Base-by-base conservation (phyloP, 2,888 invertebrate species). In the Caenorhabditis japonica region DNA sequence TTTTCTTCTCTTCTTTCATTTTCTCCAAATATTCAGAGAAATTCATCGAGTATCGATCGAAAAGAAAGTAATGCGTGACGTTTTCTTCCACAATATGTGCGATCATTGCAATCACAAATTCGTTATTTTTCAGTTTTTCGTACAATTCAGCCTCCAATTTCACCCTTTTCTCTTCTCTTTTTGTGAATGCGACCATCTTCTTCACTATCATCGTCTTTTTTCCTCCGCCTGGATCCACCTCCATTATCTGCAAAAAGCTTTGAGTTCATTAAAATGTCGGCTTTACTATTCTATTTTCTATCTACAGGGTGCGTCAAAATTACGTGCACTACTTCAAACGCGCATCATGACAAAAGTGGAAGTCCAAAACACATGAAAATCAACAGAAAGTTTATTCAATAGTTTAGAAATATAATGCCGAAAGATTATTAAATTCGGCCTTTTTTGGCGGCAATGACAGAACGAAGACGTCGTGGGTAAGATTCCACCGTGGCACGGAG, bases 141-240 rank as follows among this genome's bases (percentile, higher is more conserved):
- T 73, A 62, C 25, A 73, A 7, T 8, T 69, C 51, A 3, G 53
- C 69, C 73, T 66, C 56, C 19, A 33, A 49, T 15, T 25, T 33
- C 2, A 56, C 56, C 21, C 66, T 38, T 30, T 66, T 51, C 30
- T 69, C 49, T 15, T 60, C 59, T 34, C 68, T 30, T 34, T 34
- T 64, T 15, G 46, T 46, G 23, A 51, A 62, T 4, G 58, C 81
- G 23, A 34, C 74, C 55, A 15, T 75, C 66, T 75, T 84, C 81
- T 59, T 77, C 58, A 34, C 77, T 72, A 51, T 76, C 49, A 55
- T 64, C 39, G 53, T 34, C 33, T 39, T 30, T 17, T 55, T 55
- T 10, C 55, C 55, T 12, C 62, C 55, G 17, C 55, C 55, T 12
- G 62, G 62, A 46, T 62, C 62, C 34, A 64, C 62, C 44, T 64